phyloP scores from a whole-genome alignment of 2,888 invertebrate species.

The Volucella inanis region DNA sequence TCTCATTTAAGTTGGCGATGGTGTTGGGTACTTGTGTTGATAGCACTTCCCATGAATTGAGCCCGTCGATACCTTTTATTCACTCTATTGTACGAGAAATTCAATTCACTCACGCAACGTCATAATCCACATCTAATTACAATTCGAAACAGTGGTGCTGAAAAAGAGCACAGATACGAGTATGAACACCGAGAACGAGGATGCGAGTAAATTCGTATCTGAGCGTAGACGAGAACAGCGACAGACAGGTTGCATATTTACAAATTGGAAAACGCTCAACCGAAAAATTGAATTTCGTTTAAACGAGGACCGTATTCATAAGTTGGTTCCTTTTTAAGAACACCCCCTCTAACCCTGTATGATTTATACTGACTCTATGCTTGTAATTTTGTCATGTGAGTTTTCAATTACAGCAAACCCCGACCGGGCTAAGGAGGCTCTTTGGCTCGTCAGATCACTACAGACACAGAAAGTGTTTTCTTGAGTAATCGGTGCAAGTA shows the following conservation, averaged over 20 bases:
- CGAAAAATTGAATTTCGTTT: constrained; percentile 58
- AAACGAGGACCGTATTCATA: neutral
- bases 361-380: neutral
- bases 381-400: constrained; percentile 35
- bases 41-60: constrained; percentile 26
- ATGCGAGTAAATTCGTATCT: no score
- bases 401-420: constrained; percentile 33
- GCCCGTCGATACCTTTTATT: constrained; percentile 56
- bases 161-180: constrained; percentile 23
- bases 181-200: no score
- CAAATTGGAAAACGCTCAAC: constrained; percentile 64
- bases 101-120: constrained; percentile 62
- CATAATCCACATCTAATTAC: constrained; percentile 57
- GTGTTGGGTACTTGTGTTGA: constrained; percentile 18
- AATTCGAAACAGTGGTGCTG: constrained; percentile 30
- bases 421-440: neutral
- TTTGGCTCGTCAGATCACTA: neutral
- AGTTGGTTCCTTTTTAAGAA: constrained; percentile 16
- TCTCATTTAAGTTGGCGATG: no score
- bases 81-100: constrained; percentile 58
- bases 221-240: neutral
- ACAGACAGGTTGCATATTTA: constrained; percentile 40
- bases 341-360: neutral
- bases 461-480: constrained; percentile 42
- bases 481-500: constrained; percentile 48